Conservation (phyloP, 2,797 vertebrate genomes). For the Mus caroli region DNA sequence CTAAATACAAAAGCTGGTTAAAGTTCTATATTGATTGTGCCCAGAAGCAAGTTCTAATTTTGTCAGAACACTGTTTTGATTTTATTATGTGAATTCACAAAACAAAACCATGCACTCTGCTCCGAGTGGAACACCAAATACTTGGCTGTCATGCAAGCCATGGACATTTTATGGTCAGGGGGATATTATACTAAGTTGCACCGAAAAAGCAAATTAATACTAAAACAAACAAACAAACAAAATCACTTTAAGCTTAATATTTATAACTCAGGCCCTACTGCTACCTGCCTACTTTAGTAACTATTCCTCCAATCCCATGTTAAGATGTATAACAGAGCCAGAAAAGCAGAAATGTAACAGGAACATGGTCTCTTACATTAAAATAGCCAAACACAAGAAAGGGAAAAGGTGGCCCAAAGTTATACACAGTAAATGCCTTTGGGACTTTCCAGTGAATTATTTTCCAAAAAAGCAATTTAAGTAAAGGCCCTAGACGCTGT, state of each 20-base stretch:
- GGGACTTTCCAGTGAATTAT: conserved; percentile 88
- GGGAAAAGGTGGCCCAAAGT: conserved; percentile 82
- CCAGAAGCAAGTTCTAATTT: conserved; percentile 69
- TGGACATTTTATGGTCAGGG: not conserved
- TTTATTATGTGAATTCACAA: conserved; percentile 73
- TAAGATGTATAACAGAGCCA: conserved; percentile 55
- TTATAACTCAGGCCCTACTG: conserved; percentile 32
- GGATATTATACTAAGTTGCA: conserved; percentile 19
- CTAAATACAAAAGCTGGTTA: conserved; percentile 61
- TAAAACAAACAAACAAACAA: conserved; percentile 1
- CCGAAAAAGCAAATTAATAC: conserved; percentile 56
- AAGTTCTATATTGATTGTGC: conserved; percentile 66
- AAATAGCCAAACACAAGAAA: conserved; percentile 82
- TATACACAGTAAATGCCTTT: conserved; percentile 84
- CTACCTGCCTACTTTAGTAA: conserved; percentile 31
- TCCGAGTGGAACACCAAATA: conserved; percentile 26
- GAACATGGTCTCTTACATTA: conserved; percentile 61
- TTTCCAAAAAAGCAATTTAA: conserved; percentile 91
- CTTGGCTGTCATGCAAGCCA: not conserved
- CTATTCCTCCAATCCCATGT: not conserved
- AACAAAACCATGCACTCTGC: not conserved
- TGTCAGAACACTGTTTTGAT: conserved; percentile 66
- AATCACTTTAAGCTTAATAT: not conserved
- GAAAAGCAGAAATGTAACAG: conserved; percentile 62
- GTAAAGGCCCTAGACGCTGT: conserved; percentile 88